Evolutionary conservation across 2,113 vertebrate species (phyloP), one percentile per base, ranked within the genome.

Genomic region (Morone chrysops): DNA sequence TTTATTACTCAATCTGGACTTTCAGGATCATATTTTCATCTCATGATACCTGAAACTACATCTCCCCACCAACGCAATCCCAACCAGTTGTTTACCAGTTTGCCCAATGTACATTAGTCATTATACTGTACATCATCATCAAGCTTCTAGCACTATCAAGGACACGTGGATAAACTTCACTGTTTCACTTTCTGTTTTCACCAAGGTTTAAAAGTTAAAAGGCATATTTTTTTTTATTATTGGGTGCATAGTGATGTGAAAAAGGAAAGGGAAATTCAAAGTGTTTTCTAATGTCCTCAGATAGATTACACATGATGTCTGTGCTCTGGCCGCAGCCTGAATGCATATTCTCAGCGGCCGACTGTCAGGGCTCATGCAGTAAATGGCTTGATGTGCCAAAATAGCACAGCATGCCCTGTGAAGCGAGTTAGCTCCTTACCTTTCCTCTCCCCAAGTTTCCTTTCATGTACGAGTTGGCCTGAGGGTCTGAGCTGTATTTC

Each of bases 401-500:
- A 88, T 80, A 85, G 71, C 84, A 69, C 43, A 70, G 84, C 68
- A 12, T 80, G 50, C 6, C 66, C 20, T 53, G 65, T 53, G 70
- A 82, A 70, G 68, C 9, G 12, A 85, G 74, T 41, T 41, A 45
- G 76, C 66, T 57, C 56, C 51, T 79, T 85, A 88, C 83, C 83
- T 89, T 87, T 88, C 31, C 31, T 60, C 54, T 81, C 59, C 51
- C 8, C 18, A 0, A 36, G 16, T 68, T 83, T 36, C 59, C 82
- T 91, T 92, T 91, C 80, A 92, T 90, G 79, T 85, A 0, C 4
- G 17, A 69, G 50, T 48, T 77, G 85, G 83, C 91, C 84, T 53
- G 65, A 76, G 79, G 89, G 75, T 51, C 68, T 66, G 74, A 88
- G 83, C 63, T n/a, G 67, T 40, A 57, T 79, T 87, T 77, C 71